Evolutionary conservation across 2,888 invertebrate species (phyloP).

Genomic region (Crematogaster levior): DNA sequence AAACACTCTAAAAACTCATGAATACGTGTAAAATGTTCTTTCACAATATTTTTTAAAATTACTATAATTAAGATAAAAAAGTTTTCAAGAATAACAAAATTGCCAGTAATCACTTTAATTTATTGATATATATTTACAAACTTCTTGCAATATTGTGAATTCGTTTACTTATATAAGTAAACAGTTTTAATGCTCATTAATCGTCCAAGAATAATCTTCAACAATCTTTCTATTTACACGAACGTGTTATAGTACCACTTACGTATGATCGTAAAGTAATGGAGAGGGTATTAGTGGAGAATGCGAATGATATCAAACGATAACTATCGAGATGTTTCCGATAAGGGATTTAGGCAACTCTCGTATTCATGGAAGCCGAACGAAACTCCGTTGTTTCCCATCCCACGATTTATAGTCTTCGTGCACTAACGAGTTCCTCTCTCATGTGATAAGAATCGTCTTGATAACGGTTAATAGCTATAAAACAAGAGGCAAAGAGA

Average conservation of each 20-base stretch:
- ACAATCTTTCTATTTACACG: not conserved
- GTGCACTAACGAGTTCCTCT: slow-evolving; percentile 41
- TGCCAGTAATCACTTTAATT: not conserved
- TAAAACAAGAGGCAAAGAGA: slow-evolving; percentile 40
- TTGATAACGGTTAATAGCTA: slow-evolving; percentile 58
- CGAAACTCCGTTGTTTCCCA: slow-evolving; percentile 41
- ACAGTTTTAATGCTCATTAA: not conserved
- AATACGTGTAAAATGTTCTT: not conserved
- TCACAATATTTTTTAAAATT: not conserved
- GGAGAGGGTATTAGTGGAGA: slow-evolving; percentile 6
- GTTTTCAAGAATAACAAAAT: not conserved
- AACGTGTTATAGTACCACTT: not conserved
- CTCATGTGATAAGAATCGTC: slow-evolving; percentile 52
- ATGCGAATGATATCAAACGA: slow-evolving; percentile 40
- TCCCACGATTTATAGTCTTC: slow-evolving; percentile 55
- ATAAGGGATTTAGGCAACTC: slow-evolving; percentile 3
- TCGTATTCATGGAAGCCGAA: slow-evolving; percentile 26
- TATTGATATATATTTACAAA: not conserved
- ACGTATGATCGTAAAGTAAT: not conserved
- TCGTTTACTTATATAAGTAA: not conserved
- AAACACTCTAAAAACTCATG: not conserved
- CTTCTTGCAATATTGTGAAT: too few species aligned
- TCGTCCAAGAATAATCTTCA: not conserved
- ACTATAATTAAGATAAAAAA: not conserved
- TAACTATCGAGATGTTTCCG: slow-evolving; percentile 32